A percentile compares a stretch with the other conserved stretches of the same genome.
These are phyloP conservation scores for Lepus europaeus DNA, from an alignment of 2,113 vertebrate genomes.

Conservation along the genomic window DNA sequence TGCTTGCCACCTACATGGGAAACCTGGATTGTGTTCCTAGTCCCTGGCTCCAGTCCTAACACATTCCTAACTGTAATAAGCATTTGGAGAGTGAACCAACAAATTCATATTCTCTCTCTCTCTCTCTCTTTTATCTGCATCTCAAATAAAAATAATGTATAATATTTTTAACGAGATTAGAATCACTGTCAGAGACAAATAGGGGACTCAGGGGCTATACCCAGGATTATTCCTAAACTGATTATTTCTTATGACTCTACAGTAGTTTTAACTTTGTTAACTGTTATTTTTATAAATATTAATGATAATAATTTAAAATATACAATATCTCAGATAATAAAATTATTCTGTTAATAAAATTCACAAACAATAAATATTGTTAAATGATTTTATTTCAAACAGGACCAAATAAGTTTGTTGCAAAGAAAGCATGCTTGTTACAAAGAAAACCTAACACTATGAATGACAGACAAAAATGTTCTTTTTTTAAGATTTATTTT, in stretches of 20 bases:
- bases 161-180: not conserved
- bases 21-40: too few species aligned
- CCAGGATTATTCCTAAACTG: not conserved
- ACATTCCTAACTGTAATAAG: too few species aligned
- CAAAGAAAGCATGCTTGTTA: not conserved
- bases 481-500: too few species aligned
- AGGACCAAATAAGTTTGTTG: not conserved
- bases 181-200: not conserved
- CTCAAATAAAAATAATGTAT: too few species aligned
- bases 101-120: too few species aligned
- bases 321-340: not conserved
- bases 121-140: too few species aligned
- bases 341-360: not conserved
- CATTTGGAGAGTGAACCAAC: too few species aligned
- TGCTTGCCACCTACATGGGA: too few species aligned
- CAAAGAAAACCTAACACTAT: not conserved
- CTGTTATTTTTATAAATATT: not conserved
- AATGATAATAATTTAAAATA: not conserved
- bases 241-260: not conserved
- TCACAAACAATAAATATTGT: not conserved
- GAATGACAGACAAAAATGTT: not conserved
- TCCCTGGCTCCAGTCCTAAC: too few species aligned
- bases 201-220: not conserved
- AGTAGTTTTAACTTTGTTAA: not conserved
- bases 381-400: not conserved